Evolutionary conservation across 2,888 invertebrate species (phyloP), one percentile per base, ranked within the genome.

Genomic region (Eupithecia centaureata): DNA sequence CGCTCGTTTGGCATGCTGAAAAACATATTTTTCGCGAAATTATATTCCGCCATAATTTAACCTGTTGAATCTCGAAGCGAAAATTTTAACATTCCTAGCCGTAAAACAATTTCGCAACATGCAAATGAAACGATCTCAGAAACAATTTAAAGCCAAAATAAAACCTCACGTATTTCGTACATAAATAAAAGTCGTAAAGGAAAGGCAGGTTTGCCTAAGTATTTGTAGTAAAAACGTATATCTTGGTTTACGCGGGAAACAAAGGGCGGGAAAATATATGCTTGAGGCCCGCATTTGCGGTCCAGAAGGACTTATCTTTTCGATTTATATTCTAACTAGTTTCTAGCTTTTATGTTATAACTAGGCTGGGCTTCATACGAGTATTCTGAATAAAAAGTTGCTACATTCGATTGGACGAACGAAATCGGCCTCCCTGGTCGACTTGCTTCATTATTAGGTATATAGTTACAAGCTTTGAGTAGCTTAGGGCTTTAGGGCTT

Each of bases 221-320:
- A 60, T 56, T 63, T 54, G 54, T 28, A 62, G 42, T 66, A 66
- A 67, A 76, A 73, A 66, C 63, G 64, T 69, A 73, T 38, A 73
- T 67, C 71, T 74, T 70, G 35, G 59, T 62, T 72, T 58, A 33
- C 67, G 70, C 22, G 47, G 3, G 63, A 63, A 62, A 64, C 69
- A 73, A 70, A 68, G 56, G 52, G 22, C 47, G 47, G 47, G 47
- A 18, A n/a, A n/a, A 47, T 47, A 22, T 47, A 22, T 47, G 47
- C 42, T n/a, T 1, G 7, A 54, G 42, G 27, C 15, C 54, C 63
- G 67, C 63, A 63, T 47, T n/a, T 63, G 63, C 63, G 59, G 51
- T 52, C 56, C 5, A 51, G 52, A 52, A 52, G 8, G 52, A 27
- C 27, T 25, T 25, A 52, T 25, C 27, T 52, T 52, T 51, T 52